Evolutionary conservation across 2,113 vertebrate species (phyloP).

Genomic region (Chionis minor): DNA sequence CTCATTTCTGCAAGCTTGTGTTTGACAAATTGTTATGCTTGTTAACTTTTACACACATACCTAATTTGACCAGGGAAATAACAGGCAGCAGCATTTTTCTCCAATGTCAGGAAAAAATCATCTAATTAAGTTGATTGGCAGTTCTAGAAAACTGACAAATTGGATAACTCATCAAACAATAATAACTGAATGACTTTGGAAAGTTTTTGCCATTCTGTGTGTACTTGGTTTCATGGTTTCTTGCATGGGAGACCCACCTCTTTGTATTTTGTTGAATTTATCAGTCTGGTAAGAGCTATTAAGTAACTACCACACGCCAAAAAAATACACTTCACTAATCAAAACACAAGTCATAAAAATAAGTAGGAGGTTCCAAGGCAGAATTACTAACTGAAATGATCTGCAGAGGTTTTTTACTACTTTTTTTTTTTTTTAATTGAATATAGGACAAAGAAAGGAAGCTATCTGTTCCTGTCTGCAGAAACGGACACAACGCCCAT

Average conservation of each 20-base stretch:
- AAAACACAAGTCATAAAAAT: background rate
- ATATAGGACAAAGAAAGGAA: background rate
- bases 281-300: background rate
- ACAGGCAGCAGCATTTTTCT: background rate
- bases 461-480: conserved; percentile 1
- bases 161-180: background rate
- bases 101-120: background rate
- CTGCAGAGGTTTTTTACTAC: background rate
- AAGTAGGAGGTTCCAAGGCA: background rate
- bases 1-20: background rate
- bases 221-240: background rate
- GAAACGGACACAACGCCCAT: background rate
- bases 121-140: conserved; percentile 18
- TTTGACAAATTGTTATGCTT: background rate
- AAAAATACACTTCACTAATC: background rate
- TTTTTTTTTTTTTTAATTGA: background rate
- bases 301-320: background rate
- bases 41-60: background rate
- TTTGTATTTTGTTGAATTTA: background rate
- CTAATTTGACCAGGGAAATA: background rate
- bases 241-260: background rate
- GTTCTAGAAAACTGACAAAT: background rate
- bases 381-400: background rate
- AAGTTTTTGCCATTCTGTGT: background rate
- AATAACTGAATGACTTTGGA: background rate